Base-by-base conservation (phyloP, 2,113 vertebrate species). In the Sprattus sprattus region DNA sequence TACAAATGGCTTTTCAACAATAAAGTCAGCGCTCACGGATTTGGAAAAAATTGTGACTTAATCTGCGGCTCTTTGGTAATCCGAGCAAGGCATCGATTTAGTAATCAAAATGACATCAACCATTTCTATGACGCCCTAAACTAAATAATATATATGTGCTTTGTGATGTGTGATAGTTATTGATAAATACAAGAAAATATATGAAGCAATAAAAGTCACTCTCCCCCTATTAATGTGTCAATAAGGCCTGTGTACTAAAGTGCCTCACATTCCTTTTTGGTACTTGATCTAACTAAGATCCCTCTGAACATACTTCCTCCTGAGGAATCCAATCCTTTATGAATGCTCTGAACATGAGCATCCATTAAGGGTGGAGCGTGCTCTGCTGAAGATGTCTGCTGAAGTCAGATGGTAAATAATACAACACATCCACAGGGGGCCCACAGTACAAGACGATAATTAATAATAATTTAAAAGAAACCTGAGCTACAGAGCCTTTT, bases 401-500 rank as follows among this genome's bases (percentile, higher is more conserved):
- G 81, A 13, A 67, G 78, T 28, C 49, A 83, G 46, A 85, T 50
- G 49, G 50, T 78, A 75, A 60, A 85, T 80, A 54, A 60, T 84
- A 28, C 46, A 87, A 54, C 45, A 75, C n/a, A 60, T n/a, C n/a
- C 82, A 47, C 32, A 28, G 84, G 81, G 44, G 75, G 39, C 71
- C 52, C 81, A 84, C 39, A 87, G 64, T 83, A 32, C 80, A 88
- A 83, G 85, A 82, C 13, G 28, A 71, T 32, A 28, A 71, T 8
- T 32, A 71, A 25, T 11, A 83, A 39, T 39, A 39, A 39, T 39
- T 39, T 39, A 39, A 49, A 85, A 80, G 25, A 88, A 67, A 83
- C 88, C 89, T 90, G 81, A 93, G 78, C 82, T 85, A 71, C 15
- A 13, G 28, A 87, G 89, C 83, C 84, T 89, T 93, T 93, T 92